Conservation (phyloP, 2,113 vertebrate genomes). For the Nycticryphes semicollaris region DNA sequence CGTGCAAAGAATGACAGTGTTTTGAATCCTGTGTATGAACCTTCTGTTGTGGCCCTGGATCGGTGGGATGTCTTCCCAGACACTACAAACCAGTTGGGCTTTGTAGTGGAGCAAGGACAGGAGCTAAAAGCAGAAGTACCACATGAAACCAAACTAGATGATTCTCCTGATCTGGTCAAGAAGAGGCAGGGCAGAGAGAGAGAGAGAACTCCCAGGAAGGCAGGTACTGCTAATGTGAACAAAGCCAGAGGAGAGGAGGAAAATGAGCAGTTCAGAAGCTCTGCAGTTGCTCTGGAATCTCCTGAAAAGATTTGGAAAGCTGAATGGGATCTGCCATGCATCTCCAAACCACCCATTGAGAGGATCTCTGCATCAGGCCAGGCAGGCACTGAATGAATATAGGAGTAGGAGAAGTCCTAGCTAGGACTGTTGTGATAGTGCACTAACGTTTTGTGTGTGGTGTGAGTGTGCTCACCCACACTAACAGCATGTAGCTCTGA, state of each 20-base stretch:
- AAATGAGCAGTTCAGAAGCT: conserved; percentile 71
- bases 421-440: background rate
- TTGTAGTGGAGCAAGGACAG: background rate
- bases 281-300: conserved; percentile 62
- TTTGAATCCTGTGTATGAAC: conserved; percentile 31
- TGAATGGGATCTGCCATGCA: conserved; percentile 11
- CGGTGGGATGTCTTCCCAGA: conserved; percentile 77
- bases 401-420: background rate
- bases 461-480: background rate
- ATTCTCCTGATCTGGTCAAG: conserved; percentile 6
- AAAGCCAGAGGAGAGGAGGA: conserved; percentile 58
- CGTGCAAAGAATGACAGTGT: background rate
- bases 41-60: conserved; percentile 72
- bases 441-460: conserved; percentile 28
- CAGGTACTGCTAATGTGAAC: background rate
- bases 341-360: conserved; percentile 71
- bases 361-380: conserved; percentile 93
- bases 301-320: conserved; percentile 53
- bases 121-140: background rate
- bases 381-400: conserved; percentile 80
- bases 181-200: conserved; percentile 69
- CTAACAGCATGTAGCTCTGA: conserved; percentile 59
- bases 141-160: background rate
- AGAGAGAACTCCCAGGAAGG: conserved; percentile 33
- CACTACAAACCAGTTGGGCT: conserved; percentile 38